Conservation (phyloP, 2,797 vertebrate genomes). For the Lophotriccus pileatus region DNA sequence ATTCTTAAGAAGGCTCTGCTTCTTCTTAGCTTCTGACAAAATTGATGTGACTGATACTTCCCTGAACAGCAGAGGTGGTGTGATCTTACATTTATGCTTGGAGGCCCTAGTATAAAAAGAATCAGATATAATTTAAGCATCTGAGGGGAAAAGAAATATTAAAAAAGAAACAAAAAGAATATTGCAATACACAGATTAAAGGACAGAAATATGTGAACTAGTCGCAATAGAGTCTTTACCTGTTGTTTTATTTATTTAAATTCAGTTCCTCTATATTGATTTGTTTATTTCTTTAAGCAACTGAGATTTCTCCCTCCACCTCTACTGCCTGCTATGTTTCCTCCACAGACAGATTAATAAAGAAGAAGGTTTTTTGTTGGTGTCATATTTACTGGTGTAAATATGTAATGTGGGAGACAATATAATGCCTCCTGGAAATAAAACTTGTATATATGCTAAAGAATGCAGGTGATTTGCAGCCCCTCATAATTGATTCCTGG, state of each 20-base stretch:
- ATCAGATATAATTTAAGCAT: neutral
- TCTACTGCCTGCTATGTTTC: neutral
- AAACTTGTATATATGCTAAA: neutral
- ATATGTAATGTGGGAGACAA: neutral
- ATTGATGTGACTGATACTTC: neutral
- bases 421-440: neutral
- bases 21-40: neutral
- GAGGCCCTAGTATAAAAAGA: neutral
- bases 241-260: neutral
- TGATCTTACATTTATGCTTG: neutral
- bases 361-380: neutral
- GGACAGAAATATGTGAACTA: neutral
- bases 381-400: neutral
- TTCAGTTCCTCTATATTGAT: neutral
- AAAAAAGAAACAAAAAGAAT: neutral
- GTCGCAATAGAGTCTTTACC: neutral
- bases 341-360: neutral
- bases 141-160: neutral
- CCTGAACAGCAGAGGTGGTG: neutral
- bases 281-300: neutral
- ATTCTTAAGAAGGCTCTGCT: neutral
- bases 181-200: neutral
- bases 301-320: neutral
- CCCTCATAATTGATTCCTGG: neutral
- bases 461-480: neutral